phyloP scores from a whole-genome alignment of 2,797 vertebrate genomes.

The Lepidocolaptes lacrymiger region DNA sequence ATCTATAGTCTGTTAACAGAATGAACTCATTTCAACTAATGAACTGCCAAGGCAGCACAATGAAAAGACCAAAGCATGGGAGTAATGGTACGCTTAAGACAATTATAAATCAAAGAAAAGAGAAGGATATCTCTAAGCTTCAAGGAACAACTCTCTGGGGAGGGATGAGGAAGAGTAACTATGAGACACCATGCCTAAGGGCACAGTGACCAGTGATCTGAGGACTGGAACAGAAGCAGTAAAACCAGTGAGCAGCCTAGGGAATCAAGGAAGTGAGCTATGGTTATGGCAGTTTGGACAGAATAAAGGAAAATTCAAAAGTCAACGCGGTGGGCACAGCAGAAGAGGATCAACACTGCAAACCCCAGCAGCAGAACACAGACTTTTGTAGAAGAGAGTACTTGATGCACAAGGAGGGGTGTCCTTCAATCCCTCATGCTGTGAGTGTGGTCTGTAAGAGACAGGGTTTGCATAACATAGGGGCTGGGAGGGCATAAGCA shows the following conservation, averaged over 20 bases:
- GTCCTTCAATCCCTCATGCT: fast-evolving
- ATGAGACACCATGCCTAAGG: neutral
- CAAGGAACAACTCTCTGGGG: neutral
- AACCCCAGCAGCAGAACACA: neutral
- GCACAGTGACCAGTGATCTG: neutral
- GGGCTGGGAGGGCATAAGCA: neutral
- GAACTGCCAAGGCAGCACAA: slow-evolving; percentile 28
- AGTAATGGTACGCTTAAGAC: neutral
- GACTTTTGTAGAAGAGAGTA: neutral
- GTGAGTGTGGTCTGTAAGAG: neutral
- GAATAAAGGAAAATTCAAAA: neutral
- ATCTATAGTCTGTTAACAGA: neutral
- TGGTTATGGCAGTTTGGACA: neutral
- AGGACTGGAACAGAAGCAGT: neutral
- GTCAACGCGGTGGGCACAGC: neutral
- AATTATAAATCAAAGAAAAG: slow-evolving; percentile 43
- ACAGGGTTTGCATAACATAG: neutral
- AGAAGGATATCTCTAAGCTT: neutral
- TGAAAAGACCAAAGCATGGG: neutral
- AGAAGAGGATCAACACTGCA: neutral
- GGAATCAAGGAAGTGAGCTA: neutral
- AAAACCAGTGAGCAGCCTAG: neutral
- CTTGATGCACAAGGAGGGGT: neutral
- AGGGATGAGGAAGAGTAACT: neutral
- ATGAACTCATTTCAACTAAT: slow-evolving; percentile 50